Conservation (phyloP, 2,113 vertebrate species). For the Nansenia antarctica region DNA sequence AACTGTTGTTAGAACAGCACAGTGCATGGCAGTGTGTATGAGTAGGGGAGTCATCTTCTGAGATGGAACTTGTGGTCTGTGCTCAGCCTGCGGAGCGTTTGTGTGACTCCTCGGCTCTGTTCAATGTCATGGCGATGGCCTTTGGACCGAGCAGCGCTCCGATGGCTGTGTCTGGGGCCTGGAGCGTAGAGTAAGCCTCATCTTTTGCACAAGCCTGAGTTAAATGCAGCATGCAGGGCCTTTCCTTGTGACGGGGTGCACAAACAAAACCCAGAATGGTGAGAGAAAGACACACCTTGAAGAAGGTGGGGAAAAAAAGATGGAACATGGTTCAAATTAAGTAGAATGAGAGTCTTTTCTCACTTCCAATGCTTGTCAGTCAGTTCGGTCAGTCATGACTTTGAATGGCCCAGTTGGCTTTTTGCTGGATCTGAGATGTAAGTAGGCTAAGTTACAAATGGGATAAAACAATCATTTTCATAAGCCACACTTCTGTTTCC, state of each 20-base stretch:
- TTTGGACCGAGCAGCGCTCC: slow-evolving; percentile 16
- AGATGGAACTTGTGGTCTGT: not conserved
- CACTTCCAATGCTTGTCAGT: not conserved
- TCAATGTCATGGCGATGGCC: slow-evolving; percentile 5
- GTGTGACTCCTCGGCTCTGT: not conserved
- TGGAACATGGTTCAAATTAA: not conserved
- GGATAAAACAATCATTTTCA: not conserved
- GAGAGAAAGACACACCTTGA: slow-evolving; percentile 9
- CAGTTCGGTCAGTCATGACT: not conserved
- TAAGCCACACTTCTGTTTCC: not conserved
- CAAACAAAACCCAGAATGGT: slow-evolving; percentile 13
- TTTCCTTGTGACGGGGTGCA: slow-evolving; percentile 26
- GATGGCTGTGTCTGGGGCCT: slow-evolving; percentile 5
- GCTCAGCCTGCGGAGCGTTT: not conserved
- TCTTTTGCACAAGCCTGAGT: slow-evolving; percentile 57
- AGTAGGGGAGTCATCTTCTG: not conserved
- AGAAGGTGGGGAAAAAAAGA: not conserved
- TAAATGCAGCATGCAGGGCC: slow-evolving; percentile 70
- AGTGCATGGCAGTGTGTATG: slow-evolving; percentile 18
- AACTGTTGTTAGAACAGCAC: slow-evolving; percentile 20
- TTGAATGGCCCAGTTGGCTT: not conserved
- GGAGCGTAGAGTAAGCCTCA: not conserved
- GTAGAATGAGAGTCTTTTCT: not conserved
- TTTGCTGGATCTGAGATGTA: not conserved
- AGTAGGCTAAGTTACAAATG: not conserved